Conservation (phyloP, 2,797 vertebrate genomes). For the Macropodus opercularis region DNA sequence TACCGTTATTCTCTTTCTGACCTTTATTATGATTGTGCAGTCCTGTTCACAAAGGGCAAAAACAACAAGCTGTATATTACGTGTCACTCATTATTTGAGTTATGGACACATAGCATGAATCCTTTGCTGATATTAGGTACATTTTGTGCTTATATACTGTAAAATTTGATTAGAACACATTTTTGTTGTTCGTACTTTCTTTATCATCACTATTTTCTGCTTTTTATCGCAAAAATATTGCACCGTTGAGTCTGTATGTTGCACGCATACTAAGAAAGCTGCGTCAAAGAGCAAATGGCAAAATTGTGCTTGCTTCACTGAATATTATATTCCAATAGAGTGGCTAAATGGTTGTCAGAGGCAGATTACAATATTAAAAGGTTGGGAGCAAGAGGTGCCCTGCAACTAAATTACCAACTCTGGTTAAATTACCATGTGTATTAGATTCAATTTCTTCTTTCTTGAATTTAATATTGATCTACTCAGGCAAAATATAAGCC, state of each 20-base stretch:
- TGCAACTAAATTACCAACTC: constrained; percentile 48
- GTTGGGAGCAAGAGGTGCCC: constrained; percentile 20
- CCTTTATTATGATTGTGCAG: constrained; percentile 77
- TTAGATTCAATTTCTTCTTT: constrained; percentile 49
- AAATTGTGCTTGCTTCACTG: constrained; percentile 22
- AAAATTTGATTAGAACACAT: constrained; percentile 27
- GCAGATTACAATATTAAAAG: constrained; percentile 51
- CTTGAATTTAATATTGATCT: constrained; percentile 53
- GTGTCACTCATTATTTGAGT: constrained; percentile 67
- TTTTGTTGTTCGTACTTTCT: neutral
- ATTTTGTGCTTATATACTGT: neutral
- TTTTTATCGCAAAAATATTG: constrained; percentile 1
- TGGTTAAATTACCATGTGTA: constrained; percentile 47
- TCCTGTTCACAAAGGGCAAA: constrained; percentile 71
- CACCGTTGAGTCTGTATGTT: constrained; percentile 18
- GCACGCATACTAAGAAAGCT: constrained; percentile 4
- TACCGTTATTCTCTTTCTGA: constrained; percentile 69
- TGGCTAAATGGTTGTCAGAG: constrained; percentile 34
- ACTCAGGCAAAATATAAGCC: constrained; percentile 28
- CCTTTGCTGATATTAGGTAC: constrained; percentile 22
- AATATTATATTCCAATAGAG: constrained; percentile 28
- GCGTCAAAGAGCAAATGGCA: constrained; percentile 1
- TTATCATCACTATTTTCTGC: neutral
- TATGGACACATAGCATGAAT: constrained; percentile 36
- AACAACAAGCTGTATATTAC: constrained; percentile 73